Conservation (phyloP, 2,797 vertebrate genomes). For the Tinamus major region DNA sequence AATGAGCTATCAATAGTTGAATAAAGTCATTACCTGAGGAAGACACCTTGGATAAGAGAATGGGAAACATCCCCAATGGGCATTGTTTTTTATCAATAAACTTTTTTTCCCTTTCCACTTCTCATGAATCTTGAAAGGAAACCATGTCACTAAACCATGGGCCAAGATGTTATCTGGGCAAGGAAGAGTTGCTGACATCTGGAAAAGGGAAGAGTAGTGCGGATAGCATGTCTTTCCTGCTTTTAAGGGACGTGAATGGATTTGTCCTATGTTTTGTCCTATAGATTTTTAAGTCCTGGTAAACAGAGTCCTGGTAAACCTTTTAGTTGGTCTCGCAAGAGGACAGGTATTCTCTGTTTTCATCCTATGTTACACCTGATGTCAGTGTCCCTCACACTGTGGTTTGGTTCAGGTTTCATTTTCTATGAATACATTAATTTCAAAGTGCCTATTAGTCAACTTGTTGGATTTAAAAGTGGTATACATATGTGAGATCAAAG, state of each 20-base stretch:
- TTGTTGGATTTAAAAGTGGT: not conserved
- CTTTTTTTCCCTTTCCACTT: not conserved
- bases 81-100: not conserved
- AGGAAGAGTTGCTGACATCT: accelerated
- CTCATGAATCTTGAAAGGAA: not conserved
- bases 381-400: not conserved
- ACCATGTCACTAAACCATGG: not conserved
- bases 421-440: not conserved
- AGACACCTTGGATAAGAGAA: not conserved
- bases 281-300: not conserved
- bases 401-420: not conserved
- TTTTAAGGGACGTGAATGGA: accelerated
- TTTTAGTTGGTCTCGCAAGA: not conserved
- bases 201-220: not conserved
- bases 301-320: not conserved
- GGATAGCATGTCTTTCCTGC: accelerated
- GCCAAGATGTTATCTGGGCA: not conserved
- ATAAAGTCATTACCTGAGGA: not conserved
- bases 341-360: not conserved
- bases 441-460: not conserved
- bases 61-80: accelerated
- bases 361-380: not conserved
- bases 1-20: not conserved
- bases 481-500: not conserved
- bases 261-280: not conserved